phyloP scores from a whole-genome alignment of 2,888 invertebrate genomes.

The Esperia sulphurella region DNA sequence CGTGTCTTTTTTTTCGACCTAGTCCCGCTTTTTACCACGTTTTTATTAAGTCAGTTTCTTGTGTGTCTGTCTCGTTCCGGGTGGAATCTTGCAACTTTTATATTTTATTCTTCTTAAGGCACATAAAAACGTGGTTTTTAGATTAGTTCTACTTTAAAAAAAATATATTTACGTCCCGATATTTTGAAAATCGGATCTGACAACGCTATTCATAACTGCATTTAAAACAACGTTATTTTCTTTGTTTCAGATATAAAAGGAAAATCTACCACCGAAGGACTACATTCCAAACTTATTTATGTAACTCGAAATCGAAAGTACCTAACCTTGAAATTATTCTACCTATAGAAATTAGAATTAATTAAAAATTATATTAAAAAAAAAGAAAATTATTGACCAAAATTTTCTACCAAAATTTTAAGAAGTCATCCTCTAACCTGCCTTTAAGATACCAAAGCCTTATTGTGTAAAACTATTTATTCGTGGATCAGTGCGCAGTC shows the following conservation, averaged over 20 bases:
- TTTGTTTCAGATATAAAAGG: constrained; percentile 23
- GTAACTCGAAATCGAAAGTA: constrained; percentile 11
- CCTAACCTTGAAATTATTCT: constrained; percentile 15
- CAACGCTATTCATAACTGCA: too few relatives aligned
- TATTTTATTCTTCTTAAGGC: too few relatives aligned
- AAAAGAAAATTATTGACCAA: constrained; percentile 36
- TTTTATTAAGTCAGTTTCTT: too few relatives aligned
- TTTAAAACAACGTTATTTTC: background rate
- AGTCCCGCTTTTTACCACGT: too few relatives aligned
- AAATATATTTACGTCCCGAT: too few relatives aligned
- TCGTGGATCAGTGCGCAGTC: background rate
- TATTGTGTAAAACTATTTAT: constrained; percentile 13
- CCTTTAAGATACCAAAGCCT: constrained; percentile 49
- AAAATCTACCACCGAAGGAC: constrained; percentile 19
- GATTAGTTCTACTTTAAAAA: too few relatives aligned
- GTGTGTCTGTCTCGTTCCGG: too few relatives aligned
- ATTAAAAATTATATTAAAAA: constrained; percentile 12
- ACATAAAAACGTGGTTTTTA: too few relatives aligned
- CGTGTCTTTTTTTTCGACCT: too few relatives aligned
- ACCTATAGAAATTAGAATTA: constrained; percentile 1
- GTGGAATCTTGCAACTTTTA: too few relatives aligned
- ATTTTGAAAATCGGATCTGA: too few relatives aligned
- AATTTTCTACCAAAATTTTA: constrained; percentile 45
- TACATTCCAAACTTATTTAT: constrained; percentile 19
- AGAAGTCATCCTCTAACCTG: constrained; percentile 24